A percentile compares a stretch with the other conserved stretches of the same genome.
phyloP scores from a whole-genome alignment of 1,140 invertebrate species.

The Helicoverpa armigera region DNA sequence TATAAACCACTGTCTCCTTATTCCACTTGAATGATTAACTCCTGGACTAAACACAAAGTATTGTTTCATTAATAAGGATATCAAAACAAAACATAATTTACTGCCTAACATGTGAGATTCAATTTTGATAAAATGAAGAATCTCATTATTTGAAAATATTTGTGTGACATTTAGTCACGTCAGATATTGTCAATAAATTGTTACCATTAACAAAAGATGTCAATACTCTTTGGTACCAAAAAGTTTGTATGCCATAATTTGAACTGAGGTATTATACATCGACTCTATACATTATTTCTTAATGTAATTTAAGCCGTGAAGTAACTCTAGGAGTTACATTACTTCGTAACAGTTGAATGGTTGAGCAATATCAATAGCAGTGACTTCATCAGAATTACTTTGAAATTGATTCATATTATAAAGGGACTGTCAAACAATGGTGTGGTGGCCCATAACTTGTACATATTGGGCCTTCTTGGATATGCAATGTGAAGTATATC shows the following conservation, averaged over 20 bases:
- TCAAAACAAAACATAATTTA: no score
- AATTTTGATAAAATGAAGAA: no score
- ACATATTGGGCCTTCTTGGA: not conserved
- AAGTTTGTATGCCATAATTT: no score
- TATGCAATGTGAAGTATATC: no score
- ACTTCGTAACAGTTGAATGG: not conserved
- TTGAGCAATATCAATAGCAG: constrained; percentile 4
- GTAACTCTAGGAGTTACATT: not conserved
- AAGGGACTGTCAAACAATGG: not conserved
- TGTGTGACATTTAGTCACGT: not conserved
- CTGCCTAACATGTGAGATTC: no score
- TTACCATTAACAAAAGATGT: not conserved
- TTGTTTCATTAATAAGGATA: no score
- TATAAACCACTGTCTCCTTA: no score
- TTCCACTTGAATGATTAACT: no score
- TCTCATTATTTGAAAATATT: no score
- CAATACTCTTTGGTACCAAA: not conserved
- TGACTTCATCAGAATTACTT: not conserved
- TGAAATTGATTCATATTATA: constrained; percentile 13
- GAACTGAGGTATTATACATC: not conserved
- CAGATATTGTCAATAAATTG: not conserved
- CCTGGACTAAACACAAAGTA: no score
- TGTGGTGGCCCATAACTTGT: not conserved
- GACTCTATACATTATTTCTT: not conserved
- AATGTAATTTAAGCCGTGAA: constrained; percentile 8